Evolutionary conservation across 2,797 vertebrate species (phyloP).

Genomic region (Molossus molossus): DNA sequence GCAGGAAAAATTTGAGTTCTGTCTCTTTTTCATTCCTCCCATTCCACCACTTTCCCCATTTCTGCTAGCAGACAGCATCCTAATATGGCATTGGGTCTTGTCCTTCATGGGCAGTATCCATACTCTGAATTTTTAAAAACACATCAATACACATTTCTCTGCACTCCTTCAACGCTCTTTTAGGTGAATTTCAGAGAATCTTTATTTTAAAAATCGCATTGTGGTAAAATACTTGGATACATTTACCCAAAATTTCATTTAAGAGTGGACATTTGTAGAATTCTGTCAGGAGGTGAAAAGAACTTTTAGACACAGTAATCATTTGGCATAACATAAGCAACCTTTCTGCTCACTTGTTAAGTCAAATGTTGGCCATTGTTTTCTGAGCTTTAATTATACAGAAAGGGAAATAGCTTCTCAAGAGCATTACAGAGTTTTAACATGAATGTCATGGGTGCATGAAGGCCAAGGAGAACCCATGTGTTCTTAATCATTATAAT

Average conservation of each 20-base stretch:
- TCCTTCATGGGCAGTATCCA: not conserved
- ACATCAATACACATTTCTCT: not conserved
- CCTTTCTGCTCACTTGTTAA: constrained; percentile 22
- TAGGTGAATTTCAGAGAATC: constrained; percentile 11
- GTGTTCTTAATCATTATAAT: not conserved
- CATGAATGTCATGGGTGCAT: not conserved
- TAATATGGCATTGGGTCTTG: not conserved
- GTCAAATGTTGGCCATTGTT: not conserved
- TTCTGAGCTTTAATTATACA: not conserved
- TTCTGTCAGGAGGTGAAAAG: not conserved
- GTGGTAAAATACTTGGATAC: not conserved
- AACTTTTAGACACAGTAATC: not conserved
- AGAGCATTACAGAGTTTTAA: constrained; percentile 21
- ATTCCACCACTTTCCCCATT: not conserved
- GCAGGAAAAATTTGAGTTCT: not conserved
- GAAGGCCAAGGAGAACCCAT: not conserved
- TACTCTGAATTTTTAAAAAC: constrained; percentile 16
- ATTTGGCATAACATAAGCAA: not conserved
- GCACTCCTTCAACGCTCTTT: not conserved
- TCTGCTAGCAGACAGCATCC: not conserved
- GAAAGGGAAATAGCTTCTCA: not conserved
- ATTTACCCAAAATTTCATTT: not conserved
- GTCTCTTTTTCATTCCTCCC: not conserved
- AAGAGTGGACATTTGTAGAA: not conserved
- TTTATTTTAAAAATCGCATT: not conserved